Conservation (phyloP, 1,140 invertebrate genomes). For the Solenopsis fugax region DNA sequence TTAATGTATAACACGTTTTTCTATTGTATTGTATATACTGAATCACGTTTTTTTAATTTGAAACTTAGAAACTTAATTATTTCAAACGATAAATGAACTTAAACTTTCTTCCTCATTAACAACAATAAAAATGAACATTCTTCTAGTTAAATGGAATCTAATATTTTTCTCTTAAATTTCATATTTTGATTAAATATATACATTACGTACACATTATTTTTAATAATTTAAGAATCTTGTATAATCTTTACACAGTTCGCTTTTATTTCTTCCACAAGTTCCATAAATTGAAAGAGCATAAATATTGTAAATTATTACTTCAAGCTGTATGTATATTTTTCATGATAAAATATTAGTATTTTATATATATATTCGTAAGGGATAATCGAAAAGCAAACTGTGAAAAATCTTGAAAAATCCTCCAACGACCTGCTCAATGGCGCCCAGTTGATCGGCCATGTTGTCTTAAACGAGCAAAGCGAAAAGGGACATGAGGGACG, state of each 20-base stretch:
- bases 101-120: background rate
- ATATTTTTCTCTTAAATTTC: background rate
- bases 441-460: conserved; percentile 78
- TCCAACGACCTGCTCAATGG: conserved; percentile 53
- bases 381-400: background rate
- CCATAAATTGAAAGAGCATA: background rate
- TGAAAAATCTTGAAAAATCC: conserved; percentile 39
- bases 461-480: conserved; percentile 69
- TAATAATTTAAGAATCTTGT: background rate
- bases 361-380: background rate
- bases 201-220: background rate
- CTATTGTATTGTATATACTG: background rate
- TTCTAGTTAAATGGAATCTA: background rate
- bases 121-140: background rate
- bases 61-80: background rate
- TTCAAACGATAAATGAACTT: background rate
- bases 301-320: background rate
- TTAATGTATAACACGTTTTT: background rate
- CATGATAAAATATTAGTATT: background rate
- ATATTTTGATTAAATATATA: background rate
- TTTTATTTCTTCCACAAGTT: background rate
- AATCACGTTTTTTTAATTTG: background rate
- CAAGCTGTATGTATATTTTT: background rate
- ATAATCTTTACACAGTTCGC: background rate
- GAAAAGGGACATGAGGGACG: conserved; percentile 63